Evolutionary conservation across 37 sponge, comb jelly and placozoan species (phyloP), one percentile per base, ranked within the genome.

Genomic region (Beroe forskalii): DNA sequence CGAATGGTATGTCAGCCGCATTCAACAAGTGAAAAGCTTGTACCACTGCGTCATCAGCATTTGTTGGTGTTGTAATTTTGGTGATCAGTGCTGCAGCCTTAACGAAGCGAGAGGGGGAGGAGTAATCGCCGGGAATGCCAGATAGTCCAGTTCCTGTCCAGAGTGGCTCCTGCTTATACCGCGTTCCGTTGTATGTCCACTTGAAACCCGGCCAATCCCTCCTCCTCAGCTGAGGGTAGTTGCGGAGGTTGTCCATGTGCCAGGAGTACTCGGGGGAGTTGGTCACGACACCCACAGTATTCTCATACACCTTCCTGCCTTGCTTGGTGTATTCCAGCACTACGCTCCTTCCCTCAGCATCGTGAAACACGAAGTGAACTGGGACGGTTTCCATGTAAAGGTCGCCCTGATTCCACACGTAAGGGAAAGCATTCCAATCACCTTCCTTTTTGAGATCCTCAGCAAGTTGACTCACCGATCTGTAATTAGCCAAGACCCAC

Each of bases 271-370:
- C 72, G 3, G 72, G 72, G 8, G 72, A 69, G 72, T 69, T 69
- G 36, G 72, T 69, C 72, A 69, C 32, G 4, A 32, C 72, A 35
- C 72, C 72, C 3, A 69, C 8, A 36, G 36, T 36, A 37, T 69
- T 69, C 9, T 36, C 39, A 37, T 35, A 69, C 33, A 19, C 27
- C 19, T 2, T 69, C 72, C 27, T 69, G 1, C 72, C 72, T 32
- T 69, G 37, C 17, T 36, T 69, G 36, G 72, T 69, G 72, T 69
- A 69, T 17, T 69, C 72, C 35, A 69, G 72, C 38, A 69, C 72
- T 6, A 69, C 4, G 6, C 37, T 14, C 36, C 32, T 1, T 1
- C 72, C 72, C 4, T 33, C 6, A 17, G 38, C 19, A 32, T 69
- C 72, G 72, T 69, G 39, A 37, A 69, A 69, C 19, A 35, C 72